Percentiles rank a stretch among this genome's conserved stretches.
These are phyloP conservation scores for Platerodrilus igneus DNA, from an alignment of 2,888 invertebrate species.

Conservation along the genomic window DNA sequence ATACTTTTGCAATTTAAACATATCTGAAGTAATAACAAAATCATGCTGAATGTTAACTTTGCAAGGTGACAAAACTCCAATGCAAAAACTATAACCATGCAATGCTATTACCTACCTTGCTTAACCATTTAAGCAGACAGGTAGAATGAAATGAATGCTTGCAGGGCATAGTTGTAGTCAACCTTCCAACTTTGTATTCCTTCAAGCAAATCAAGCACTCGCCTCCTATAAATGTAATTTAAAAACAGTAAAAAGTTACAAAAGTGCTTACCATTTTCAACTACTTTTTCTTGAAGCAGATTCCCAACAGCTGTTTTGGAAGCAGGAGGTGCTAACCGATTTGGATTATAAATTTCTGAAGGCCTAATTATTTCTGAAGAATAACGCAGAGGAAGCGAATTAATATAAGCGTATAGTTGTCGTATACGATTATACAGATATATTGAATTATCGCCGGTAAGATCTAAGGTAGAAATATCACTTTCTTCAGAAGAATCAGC, in stretches of 20 bases:
- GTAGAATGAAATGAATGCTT: conserved; percentile 72
- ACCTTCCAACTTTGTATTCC: conserved; percentile 58
- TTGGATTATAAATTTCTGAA: conserved; percentile 55
- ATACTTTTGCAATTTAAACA: too few species aligned
- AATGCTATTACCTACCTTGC: conserved; percentile 64
- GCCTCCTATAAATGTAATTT: conserved; percentile 44
- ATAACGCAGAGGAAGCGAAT: conserved; percentile 60
- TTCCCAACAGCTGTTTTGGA: conserved; percentile 66
- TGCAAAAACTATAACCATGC: too few species aligned
- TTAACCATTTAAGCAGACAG: conserved; percentile 80
- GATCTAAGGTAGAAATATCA: conserved; percentile 74
- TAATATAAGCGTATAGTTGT: conserved; percentile 61
- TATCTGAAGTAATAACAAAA: too few species aligned
- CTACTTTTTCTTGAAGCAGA: conserved; percentile 55
- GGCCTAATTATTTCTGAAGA: too few species aligned
- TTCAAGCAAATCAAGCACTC: conserved; percentile 80
- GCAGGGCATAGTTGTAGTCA: conserved; percentile 72
- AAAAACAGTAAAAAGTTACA: conserved; percentile 9
- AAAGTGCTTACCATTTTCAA: conserved; percentile 39
- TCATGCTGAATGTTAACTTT: too few species aligned
- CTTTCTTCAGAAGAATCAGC: conserved; percentile 86
- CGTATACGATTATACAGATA: conserved; percentile 65
- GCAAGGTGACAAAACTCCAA: too few species aligned
- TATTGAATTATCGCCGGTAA: conserved; percentile 68
- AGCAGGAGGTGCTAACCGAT: conserved; percentile 72